Evolutionary conservation across 2,888 invertebrate genomes (phyloP), one percentile per base, ranked within the genome.

Genomic region (Charanyca ferruginea): DNA sequence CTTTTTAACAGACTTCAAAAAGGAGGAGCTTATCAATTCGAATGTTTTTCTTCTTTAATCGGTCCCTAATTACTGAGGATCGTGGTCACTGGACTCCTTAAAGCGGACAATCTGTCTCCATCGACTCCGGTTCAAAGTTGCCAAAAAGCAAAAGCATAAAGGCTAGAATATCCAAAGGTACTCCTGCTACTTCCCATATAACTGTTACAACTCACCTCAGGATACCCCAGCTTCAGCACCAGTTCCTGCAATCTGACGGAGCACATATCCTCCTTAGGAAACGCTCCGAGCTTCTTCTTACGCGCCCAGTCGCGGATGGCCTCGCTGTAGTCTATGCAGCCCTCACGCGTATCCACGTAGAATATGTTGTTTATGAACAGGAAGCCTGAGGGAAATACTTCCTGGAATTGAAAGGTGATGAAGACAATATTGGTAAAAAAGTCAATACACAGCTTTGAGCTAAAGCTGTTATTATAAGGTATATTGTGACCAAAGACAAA

Each of bases 311-410:
- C 81, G 9, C 94, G 90, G 28, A 93, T 68, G 7, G 52, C 72
- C 48, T 60, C 85, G 65, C 87, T 85, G 61, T 79, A 78, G 89
- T 95, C 95, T n/a, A 48, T 28, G 86, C 94, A 92, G 11, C 91
- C 89, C 3, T 75, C 54, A 2, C 95, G 87, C 20, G 66, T 60
- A 87, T 95, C 95, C 86, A 93, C 91, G 88, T 94, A 95, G 89
- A 95, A 94, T 81, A 89, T 89, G 88, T 94, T 94, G 91, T 93
- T 94, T 57, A 95, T 92, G 86, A 95, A 95, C 83, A 95, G 80
- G 84, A 93, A 94, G 0, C 93, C 93, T 0, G 94, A 94, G 0
- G 94, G 94, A 71, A 94, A 94, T 62, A 93, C 49, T 0, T 91
- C 90, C 94, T 95, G 87, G 2, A 55, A 41, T 6, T 3, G 5